Conservation (phyloP, 1,140 invertebrate genomes). For the Bombus picipes region DNA sequence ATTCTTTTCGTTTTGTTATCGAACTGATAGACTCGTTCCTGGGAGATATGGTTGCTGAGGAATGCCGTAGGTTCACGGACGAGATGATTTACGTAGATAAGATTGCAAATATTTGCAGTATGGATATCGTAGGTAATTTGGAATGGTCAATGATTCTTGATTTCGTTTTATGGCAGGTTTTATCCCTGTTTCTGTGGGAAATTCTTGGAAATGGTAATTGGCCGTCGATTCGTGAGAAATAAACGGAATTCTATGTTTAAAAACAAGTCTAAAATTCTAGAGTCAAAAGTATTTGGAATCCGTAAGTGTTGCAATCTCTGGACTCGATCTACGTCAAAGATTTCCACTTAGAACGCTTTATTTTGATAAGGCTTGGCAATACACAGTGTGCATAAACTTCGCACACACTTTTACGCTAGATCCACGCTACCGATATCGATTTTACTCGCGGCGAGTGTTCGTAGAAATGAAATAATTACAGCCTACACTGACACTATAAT, state of each 20-base stretch:
- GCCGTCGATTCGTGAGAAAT: no score
- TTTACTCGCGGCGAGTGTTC: background rate
- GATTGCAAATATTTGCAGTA: background rate
- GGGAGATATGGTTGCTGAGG: no score
- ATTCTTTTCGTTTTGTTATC: no score
- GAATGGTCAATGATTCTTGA: background rate
- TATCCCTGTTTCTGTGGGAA: background rate
- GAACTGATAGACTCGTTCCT: background rate
- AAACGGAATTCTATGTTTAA: background rate
- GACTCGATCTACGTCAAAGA: background rate
- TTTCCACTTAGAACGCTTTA: background rate
- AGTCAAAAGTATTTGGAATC: background rate
- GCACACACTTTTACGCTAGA: background rate
- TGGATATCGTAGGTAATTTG: background rate
- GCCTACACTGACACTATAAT: conserved; percentile 32
- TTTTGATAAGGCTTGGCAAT: background rate
- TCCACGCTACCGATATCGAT: conserved; percentile 5
- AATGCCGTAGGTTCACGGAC: background rate
- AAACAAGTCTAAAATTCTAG: background rate
- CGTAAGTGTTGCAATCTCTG: background rate
- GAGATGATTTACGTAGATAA: background rate
- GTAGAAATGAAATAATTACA: conserved; percentile 40
- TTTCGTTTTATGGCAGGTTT: background rate
- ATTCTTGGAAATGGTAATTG: background rate
- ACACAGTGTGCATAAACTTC: background rate